phyloP scores from a whole-genome alignment of 2,888 invertebrate species.

The Drosophila mimica region DNA sequence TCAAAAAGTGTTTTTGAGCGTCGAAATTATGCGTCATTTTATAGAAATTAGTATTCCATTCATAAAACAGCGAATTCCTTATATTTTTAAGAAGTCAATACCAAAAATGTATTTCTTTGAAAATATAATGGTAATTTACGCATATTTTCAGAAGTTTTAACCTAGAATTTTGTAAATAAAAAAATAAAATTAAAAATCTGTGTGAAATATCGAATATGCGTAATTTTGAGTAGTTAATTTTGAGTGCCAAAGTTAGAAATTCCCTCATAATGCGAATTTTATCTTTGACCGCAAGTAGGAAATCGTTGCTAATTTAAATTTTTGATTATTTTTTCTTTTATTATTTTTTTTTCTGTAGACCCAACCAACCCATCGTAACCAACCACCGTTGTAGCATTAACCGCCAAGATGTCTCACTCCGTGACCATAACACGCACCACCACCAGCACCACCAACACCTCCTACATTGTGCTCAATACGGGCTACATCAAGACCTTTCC shows the following conservation, averaged over 20 bases:
- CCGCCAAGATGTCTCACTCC: constrained; percentile 91
- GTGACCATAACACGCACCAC: constrained; percentile 94
- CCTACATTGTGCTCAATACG: constrained; percentile 91
- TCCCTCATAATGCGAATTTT: too few species aligned
- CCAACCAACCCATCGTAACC: constrained; percentile 40
- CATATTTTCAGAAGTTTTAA: not conserved
- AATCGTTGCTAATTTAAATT: too few species aligned
- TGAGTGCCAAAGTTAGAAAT: too few species aligned
- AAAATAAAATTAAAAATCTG: too few species aligned
- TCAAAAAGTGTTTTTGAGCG: not conserved
- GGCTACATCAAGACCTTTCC: constrained; percentile 92
- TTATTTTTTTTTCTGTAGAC: constrained; percentile 10
- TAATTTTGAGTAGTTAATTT: too few species aligned
- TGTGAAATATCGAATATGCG: too few species aligned
- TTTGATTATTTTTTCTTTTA: not conserved
- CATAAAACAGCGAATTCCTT: not conserved
- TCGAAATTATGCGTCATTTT: not conserved
- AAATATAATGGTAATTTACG: not conserved
- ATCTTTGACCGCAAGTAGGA: too few species aligned
- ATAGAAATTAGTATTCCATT: not conserved
- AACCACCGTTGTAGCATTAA: constrained; percentile 34
- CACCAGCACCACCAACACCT: constrained; percentile 92
- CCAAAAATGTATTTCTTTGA: not conserved
- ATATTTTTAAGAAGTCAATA: not conserved
- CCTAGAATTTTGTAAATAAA: not conserved